Conservation (phyloP, 2,113 vertebrate species). For the Laticauda laticaudata region DNA sequence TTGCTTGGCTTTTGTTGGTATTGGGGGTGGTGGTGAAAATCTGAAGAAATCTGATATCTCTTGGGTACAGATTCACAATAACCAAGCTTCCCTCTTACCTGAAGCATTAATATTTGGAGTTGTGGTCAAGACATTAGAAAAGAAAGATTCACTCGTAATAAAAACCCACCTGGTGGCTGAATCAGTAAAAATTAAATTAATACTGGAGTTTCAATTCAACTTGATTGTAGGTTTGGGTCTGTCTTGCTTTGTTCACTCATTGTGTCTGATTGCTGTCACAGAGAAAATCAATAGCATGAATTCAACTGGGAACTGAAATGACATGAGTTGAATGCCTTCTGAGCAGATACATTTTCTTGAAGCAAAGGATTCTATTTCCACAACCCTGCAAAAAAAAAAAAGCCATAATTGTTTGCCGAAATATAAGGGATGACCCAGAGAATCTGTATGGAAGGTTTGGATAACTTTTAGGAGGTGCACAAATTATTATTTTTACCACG, state of each 20-base stretch:
- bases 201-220: slow-evolving; percentile 43
- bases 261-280: slow-evolving; percentile 64
- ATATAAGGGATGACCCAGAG: rapidly evolving
- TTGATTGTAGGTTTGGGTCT: slow-evolving; percentile 60
- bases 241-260: slow-evolving; percentile 51
- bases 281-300: slow-evolving; percentile 66
- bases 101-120: not conserved
- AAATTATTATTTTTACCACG: not conserved
- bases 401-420: not conserved
- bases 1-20: not conserved
- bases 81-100: not conserved
- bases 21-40: not conserved
- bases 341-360: slow-evolving; percentile 44
- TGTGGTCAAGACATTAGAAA: not conserved
- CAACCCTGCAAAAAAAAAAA: not conserved
- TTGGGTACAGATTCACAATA: not conserved
- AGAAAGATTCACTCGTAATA: slow-evolving; percentile 10
- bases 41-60: not conserved
- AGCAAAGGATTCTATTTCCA: slow-evolving; percentile 49
- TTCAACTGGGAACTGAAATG: slow-evolving; percentile 45
- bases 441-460: not conserved
- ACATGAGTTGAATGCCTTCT: slow-evolving; percentile 48
- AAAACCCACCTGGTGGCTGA: slow-evolving; percentile 20
- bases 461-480: not conserved
- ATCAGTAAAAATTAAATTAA: slow-evolving; percentile 72